These are phyloP conservation scores for Pseudanteris insignis DNA, from an alignment of 2,888 invertebrate genomes.

Conservation along the genomic window DNA sequence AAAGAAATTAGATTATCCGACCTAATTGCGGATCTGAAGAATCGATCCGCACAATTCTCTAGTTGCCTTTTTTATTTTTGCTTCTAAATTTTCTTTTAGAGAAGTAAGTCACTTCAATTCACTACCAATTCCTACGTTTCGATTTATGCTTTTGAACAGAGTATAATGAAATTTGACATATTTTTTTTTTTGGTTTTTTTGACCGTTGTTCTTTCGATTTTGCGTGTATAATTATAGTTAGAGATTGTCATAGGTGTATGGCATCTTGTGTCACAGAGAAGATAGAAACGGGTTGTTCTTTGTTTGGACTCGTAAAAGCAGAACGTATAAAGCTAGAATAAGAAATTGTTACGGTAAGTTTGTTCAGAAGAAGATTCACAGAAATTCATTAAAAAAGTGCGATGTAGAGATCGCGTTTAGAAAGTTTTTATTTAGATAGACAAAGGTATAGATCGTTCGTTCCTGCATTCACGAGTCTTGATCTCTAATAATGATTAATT, in stretches of 20 bases:
- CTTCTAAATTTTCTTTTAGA: constrained; percentile 12
- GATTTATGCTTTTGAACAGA: constrained; percentile 49
- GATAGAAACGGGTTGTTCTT: constrained; percentile 34
- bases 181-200: constrained; percentile 3
- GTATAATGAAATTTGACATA: constrained; percentile 43
- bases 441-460: constrained; percentile 2
- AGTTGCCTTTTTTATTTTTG: constrained; percentile 30
- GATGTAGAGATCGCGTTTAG: constrained; percentile 1
- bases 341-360: constrained; percentile 31
- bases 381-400: constrained; percentile 5
- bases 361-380: constrained; percentile 26
- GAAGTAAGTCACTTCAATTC: constrained; percentile 38
- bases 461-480: constrained; percentile 4
- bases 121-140: constrained; percentile 54
- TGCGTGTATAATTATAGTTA: constrained; percentile 49
- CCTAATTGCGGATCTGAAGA: constrained; percentile 26
- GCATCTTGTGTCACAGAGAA: constrained; percentile 44
- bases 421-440: constrained; percentile 7
- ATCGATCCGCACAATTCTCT: constrained; percentile 37
- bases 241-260: constrained; percentile 60
- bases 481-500: constrained; percentile 13
- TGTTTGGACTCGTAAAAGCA: constrained; percentile 10
- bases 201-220: constrained; percentile 35
- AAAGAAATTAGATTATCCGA: constrained; percentile 35
- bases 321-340: constrained; percentile 8